Evolutionary conservation across 2,797 vertebrate species (phyloP), one percentile per base, ranked within the genome.

Genomic region (Rhynchotus rufescens): DNA sequence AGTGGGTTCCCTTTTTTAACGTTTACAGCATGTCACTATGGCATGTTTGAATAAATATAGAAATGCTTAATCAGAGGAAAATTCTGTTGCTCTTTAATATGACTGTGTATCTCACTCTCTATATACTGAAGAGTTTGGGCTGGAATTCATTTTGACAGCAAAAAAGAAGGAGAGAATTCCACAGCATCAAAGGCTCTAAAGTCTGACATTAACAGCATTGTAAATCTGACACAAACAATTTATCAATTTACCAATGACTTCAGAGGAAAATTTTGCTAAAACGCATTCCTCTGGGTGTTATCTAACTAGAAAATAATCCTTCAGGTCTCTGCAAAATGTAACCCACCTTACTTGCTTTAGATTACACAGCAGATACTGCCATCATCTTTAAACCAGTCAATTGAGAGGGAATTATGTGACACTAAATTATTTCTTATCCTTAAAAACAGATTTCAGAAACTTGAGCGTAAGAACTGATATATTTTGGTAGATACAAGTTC

Each of bases 181-280:
- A 82, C 25, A 89, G 36, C 21, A 93, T 74, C 84, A 96, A 94
- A 94, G 90, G 85, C 14, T 75, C 84, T 92, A 69, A 94, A 96
- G 91, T 72, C 49, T 95, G 64, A 96, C 79, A 94, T 95, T 90
- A 94, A 88, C 49, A 92, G 26, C 10, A 38, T 65, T 88, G 69
- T 84, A 96, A 94, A 95, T 80, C 60, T 95, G 92, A 96, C 74
- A 91, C 28, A 64, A 96, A 88, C 64, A 76, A 88, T 96, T 95
- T 95, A 94, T 85, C 79, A 95, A 83, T 96, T 92, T 89, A 82
- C 15, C 42, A 80, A 74, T 87, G 54, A 90, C 84, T 96, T 97
- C 91, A 92, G 75, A 93, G 13, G 38, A 52, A 96, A 96, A 92
- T 26, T 88, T 93, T 60, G 38, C 66, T 96, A 84, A 96, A 95